Percentiles rank a stretch among this genome's conserved stretches.
Conservation (phyloP, 2,888 invertebrate genomes). For the Ganaspis brasiliensis region DNA sequence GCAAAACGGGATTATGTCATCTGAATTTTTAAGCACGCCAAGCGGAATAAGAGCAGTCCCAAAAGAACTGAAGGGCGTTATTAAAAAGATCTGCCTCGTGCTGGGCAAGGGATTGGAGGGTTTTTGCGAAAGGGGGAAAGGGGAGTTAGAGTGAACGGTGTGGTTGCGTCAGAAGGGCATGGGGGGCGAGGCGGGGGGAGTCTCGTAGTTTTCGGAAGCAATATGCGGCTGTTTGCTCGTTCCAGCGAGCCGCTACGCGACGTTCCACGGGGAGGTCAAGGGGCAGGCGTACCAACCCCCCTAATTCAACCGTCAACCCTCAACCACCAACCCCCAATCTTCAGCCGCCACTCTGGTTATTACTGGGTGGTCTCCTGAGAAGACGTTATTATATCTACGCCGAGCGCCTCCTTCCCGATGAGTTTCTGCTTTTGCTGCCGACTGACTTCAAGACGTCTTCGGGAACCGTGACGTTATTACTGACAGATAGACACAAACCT, state of each 20-base stretch:
- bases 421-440: slow-evolving; percentile 58
- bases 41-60: slow-evolving; percentile 24
- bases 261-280: slow-evolving; percentile 41
- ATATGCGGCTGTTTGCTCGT: slow-evolving; percentile 69
- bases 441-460: slow-evolving; percentile 29
- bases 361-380: slow-evolving; percentile 71
- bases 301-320: slow-evolving; percentile 66
- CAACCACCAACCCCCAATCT: slow-evolving; percentile 49
- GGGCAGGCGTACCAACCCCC: slow-evolving; percentile 53
- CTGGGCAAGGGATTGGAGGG: background rate
- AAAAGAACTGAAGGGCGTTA: slow-evolving; percentile 69
- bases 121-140: background rate
- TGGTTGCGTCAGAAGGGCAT: no score
- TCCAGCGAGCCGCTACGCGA: slow-evolving; percentile 51
- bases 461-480: slow-evolving; percentile 47
- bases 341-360: slow-evolving; percentile 70
- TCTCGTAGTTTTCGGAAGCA: slow-evolving; percentile 72
- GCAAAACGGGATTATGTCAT: background rate
- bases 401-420: slow-evolving; percentile 69
- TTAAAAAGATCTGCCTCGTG: slow-evolving; percentile 71
- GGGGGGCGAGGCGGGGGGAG: slow-evolving; percentile 56
- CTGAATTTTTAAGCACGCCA: slow-evolving; percentile 16
- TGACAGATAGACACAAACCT: slow-evolving; percentile 23
- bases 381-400: slow-evolving; percentile 73
- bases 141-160: no score